Base-by-base conservation (phyloP, 2,888 invertebrate species). In the Cephus sareptanus region DNA sequence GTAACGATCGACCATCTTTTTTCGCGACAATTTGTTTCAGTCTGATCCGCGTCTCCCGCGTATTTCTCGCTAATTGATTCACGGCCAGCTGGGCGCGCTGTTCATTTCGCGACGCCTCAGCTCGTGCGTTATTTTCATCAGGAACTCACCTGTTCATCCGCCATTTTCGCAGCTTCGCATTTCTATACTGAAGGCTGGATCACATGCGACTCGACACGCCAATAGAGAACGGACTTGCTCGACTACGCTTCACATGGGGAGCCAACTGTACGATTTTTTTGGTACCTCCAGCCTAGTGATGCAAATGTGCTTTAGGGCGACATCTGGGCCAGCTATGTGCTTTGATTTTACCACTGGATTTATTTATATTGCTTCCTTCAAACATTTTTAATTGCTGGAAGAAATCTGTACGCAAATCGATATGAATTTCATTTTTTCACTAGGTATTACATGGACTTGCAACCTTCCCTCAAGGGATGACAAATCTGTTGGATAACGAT, bases 131-230 rank as follows among this genome's bases (percentile, higher is more conserved):
- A 87, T 86, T 87, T 90, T 90, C 87, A 89, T 90, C 89, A 87
- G 85, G 84, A 93, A 92, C 94, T 94, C 94, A 95, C 95, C 95
- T 95, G 95, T 94, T 95, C 95, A 92, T 95, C 95, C 94, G 95
- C 95, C 95, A 95, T 95, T 94, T 95, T 95, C 91, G 89, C 90
- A 91, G 89, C 89, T 88, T 90, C 89, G 91, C 92, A 92, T 92
- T 92, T 90, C 90, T 77, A 82, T 81, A 83, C 80, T 78, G 82
- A 82, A 84, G 84, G 76, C 79, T 77, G 76, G 81, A 82, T 79
- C 80, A 79, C 81, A 81, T 76, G 79, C 79, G 75, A 77, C 79
- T 68, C 75, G n/a, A 69, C 76, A 73, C 77, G 75, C 78, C 76
- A 76, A 77, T 70, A 71, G 74, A 75, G 75, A 69, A 75, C 56